phyloP scores from a whole-genome alignment of 1,140 invertebrate genomes.

The Drosophila nikananu region DNA sequence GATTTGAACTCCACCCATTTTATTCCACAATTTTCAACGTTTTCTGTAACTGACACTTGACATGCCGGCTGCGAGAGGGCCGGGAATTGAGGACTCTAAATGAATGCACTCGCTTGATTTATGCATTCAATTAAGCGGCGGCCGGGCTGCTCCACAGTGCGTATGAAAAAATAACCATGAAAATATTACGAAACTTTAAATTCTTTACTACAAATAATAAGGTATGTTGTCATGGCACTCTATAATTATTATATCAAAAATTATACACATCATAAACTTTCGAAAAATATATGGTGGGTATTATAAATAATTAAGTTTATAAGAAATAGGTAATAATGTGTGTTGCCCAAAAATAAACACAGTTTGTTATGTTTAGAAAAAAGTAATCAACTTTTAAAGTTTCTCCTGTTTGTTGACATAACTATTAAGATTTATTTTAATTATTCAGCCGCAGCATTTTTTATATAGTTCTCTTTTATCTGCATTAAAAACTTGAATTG shows the following conservation, averaged over 20 bases:
- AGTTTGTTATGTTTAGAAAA: background rate
- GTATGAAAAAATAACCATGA: constrained; percentile 9
- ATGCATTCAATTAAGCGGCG: constrained; percentile 73
- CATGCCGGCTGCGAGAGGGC: constrained; percentile 52
- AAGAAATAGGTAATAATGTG: background rate
- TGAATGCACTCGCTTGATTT: constrained; percentile 78
- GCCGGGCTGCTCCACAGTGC: constrained; percentile 37
- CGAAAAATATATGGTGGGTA: background rate
- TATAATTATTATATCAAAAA: constrained; percentile 3
- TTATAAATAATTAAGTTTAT: background rate
- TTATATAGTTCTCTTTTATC: too few species aligned
- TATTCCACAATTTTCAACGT: constrained; percentile 60
- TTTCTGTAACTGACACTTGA: constrained; percentile 74
- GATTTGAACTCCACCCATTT: constrained; percentile 63
- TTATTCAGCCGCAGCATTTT: too few species aligned
- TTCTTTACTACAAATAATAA: constrained; percentile 19
- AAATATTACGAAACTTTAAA: constrained; percentile 12
- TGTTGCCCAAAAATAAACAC: background rate
- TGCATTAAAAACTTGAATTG: constrained; percentile 26
- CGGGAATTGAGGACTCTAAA: constrained; percentile 47
- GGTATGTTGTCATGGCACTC: background rate
- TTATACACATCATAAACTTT: background rate
- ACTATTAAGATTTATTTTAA: too few species aligned
- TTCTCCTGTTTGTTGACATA: too few species aligned
- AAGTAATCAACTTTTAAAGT: background rate